These are phyloP conservation scores for Channa argus DNA, from an alignment of 2,113 vertebrate species.

Conservation along the genomic window DNA sequence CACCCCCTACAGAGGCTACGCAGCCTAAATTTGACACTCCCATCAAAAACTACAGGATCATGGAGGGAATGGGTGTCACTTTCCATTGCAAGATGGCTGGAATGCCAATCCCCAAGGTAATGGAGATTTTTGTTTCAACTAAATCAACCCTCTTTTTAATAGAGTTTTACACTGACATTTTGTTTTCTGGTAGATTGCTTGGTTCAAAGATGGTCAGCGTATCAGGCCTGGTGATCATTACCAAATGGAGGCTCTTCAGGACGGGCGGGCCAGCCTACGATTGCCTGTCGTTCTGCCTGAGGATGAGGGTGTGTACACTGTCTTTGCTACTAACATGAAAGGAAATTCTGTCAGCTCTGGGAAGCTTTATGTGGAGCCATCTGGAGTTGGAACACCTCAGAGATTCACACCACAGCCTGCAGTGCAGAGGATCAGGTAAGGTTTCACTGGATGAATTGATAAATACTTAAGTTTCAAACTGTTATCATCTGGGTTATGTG, in stretches of 20 bases:
- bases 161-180: not conserved
- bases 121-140: no score
- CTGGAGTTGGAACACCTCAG: slow-evolving; percentile 83
- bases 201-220: slow-evolving; percentile 97
- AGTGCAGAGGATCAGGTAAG: slow-evolving; percentile 89
- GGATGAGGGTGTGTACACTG: slow-evolving; percentile 97
- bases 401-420: slow-evolving; percentile 89
- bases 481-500: not conserved
- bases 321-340: slow-evolving; percentile 91
- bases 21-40: slow-evolving; percentile 89
- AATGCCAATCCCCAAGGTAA: slow-evolving; percentile 93
- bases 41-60: slow-evolving; percentile 93
- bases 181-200: slow-evolving; percentile 86
- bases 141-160: no score
- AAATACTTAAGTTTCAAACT: not conserved
- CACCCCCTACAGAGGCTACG: slow-evolving; percentile 86
- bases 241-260: slow-evolving; percentile 91
- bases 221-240: slow-evolving; percentile 88
- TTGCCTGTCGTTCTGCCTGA: slow-evolving; percentile 90
- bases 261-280: slow-evolving; percentile 92
- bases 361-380: slow-evolving; percentile 93
- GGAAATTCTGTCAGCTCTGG: slow-evolving; percentile 95
- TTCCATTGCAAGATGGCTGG: slow-evolving; percentile 96
- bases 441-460: slow-evolving; percentile 26
- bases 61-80: slow-evolving; percentile 94